These are phyloP conservation scores for Molothrus aeneus DNA, from an alignment of 2,797 vertebrate genomes.

Conservation along the genomic window DNA sequence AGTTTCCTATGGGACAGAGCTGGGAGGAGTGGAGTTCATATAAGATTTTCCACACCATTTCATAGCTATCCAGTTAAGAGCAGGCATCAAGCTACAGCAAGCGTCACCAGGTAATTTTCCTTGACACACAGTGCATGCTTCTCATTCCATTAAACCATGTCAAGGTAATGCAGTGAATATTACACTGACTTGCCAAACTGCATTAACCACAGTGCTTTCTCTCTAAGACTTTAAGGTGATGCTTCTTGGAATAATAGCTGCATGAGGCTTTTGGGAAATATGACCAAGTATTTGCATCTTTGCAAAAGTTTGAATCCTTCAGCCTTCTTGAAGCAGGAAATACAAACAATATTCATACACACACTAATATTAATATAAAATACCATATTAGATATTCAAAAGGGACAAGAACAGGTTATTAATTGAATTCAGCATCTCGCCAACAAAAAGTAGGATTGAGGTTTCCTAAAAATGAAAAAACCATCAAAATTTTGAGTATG, in stretches of 20 bases:
- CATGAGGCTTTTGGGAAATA: neutral
- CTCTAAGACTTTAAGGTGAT: neutral
- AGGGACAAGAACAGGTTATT: neutral
- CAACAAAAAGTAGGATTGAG: neutral
- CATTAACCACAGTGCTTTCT: neutral
- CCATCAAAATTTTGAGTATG: neutral
- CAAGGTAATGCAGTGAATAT: conserved; percentile 43
- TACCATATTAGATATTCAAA: neutral
- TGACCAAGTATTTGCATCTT: neutral
- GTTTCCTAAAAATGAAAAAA: neutral
- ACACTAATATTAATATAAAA: neutral
- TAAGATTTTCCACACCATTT: conserved; percentile 37
- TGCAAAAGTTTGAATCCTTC: neutral
- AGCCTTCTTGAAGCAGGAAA: neutral
- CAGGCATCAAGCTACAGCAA: neutral
- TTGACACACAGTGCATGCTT: conserved; percentile 22
- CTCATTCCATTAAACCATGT: conserved; percentile 54
- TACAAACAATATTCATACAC: neutral
- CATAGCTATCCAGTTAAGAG: conserved; percentile 2
- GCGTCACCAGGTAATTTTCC: conserved; percentile 63
- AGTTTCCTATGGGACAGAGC: neutral
- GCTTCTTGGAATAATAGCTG: conserved; percentile 19
- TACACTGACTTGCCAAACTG: conserved; percentile 31
- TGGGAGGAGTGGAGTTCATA: neutral
- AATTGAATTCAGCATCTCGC: neutral